Evolutionary conservation across 2,888 invertebrate genomes (phyloP).

Genomic region (Limnephilus auricula): DNA sequence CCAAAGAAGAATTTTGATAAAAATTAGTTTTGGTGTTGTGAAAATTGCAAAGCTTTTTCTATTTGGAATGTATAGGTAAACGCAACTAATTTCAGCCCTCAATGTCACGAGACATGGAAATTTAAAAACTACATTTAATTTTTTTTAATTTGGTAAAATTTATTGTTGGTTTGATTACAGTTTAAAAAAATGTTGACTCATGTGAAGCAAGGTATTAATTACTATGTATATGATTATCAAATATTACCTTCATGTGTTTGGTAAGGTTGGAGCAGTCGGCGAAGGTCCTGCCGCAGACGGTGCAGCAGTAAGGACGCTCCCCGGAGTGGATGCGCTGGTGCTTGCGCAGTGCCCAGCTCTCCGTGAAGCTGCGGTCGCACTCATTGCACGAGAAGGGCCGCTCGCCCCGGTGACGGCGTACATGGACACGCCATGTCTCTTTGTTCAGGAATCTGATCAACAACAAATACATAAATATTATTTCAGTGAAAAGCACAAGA

Average conservation of each 20-base stretch:
- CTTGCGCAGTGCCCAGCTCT: conserved; percentile 81
- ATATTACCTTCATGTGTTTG: conserved; percentile 80
- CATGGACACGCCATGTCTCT: conserved; percentile 82
- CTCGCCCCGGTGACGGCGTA: conserved; percentile 82
- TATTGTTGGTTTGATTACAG: too few relatives aligned
- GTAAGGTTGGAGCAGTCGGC: conserved; percentile 87
- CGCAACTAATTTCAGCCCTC: too few relatives aligned
- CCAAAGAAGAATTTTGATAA: too few relatives aligned
- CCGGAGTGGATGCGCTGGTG: conserved; percentile 82
- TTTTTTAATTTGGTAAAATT: too few relatives aligned
- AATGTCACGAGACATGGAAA: too few relatives aligned
- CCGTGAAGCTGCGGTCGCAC: conserved; percentile 81
- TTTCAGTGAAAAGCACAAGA: conserved; percentile 82
- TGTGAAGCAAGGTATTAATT: not conserved
- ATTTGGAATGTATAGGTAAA: too few relatives aligned
- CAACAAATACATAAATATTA: not conserved
- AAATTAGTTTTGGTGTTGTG: too few relatives aligned
- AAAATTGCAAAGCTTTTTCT: too few relatives aligned
- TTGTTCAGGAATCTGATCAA: conserved; percentile 72
- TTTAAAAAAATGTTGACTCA: too few relatives aligned
- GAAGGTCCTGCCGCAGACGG: conserved; percentile 84
- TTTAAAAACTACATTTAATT: too few relatives aligned
- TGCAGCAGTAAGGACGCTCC: conserved; percentile 84
- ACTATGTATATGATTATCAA: not conserved
- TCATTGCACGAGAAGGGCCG: conserved; percentile 80